These are phyloP conservation scores for Sebastes trivittatus DNA, from an alignment of 2,797 vertebrate genomes.

Conservation along the genomic window DNA sequence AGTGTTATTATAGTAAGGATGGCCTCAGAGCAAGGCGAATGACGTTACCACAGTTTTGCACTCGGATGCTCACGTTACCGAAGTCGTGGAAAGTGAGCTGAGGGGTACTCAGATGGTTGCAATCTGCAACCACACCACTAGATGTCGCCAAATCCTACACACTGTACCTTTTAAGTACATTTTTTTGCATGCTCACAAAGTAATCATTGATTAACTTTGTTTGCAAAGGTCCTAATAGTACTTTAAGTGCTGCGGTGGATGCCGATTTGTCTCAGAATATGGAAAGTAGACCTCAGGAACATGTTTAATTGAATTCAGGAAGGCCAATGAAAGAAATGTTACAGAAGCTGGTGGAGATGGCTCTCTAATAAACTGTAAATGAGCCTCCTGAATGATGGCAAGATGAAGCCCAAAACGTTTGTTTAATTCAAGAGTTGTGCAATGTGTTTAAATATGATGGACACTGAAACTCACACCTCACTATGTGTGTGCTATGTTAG, in stretches of 20 bases:
- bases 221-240: not conserved
- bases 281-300: not conserved
- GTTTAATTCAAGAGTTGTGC: not conserved
- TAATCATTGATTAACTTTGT: not conserved
- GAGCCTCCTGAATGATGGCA: not conserved
- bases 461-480: not conserved
- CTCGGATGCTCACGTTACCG: too few species aligned
- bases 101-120: too few species aligned
- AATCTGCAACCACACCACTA: too few species aligned
- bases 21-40: too few species aligned
- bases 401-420: rapidly evolving
- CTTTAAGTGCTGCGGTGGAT: not conserved
- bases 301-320: not conserved
- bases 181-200: not conserved
- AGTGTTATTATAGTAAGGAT: too few species aligned
- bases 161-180: too few species aligned
- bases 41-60: too few species aligned
- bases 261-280: not conserved
- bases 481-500: not conserved
- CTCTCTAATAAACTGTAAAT: not conserved
- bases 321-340: not conserved
- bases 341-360: not conserved
- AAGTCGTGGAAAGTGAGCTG: too few species aligned
- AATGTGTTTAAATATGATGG: not conserved
- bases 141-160: too few species aligned